Percentiles rank a stretch among this genome's conserved stretches.
These are phyloP conservation scores for Drosophila monieri DNA, from an alignment of 2,888 invertebrate genomes.

Conservation along the genomic window DNA sequence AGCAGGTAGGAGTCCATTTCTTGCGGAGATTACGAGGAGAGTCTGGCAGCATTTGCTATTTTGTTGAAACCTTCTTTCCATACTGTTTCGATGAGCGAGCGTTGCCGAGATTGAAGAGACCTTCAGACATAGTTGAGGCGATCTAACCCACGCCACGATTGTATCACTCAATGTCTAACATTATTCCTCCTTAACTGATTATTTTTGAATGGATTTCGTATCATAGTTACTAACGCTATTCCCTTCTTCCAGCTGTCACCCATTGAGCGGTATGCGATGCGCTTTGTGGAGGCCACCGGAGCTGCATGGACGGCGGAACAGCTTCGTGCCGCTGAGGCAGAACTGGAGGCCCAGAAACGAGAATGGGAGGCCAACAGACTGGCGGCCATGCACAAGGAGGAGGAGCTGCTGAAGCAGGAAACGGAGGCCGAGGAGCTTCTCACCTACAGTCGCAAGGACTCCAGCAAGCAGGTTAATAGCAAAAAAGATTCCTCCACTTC, in stretches of 20 bases:
- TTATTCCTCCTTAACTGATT: background rate
- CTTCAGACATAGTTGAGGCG: slow-evolving; percentile 84
- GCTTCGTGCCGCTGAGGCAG: slow-evolving; percentile 93
- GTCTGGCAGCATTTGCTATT: slow-evolving; percentile 43
- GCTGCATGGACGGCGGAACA: slow-evolving; percentile 93
- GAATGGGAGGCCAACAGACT: slow-evolving; percentile 94
- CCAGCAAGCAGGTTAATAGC: slow-evolving; percentile 93
- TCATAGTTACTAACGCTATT: background rate
- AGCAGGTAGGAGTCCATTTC: slow-evolving; percentile 86
- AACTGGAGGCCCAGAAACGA: slow-evolving; percentile 92
- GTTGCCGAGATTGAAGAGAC: slow-evolving; percentile 69
- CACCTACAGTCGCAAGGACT: slow-evolving; percentile 91
- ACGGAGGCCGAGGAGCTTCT: slow-evolving; percentile 87
- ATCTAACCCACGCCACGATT: slow-evolving; percentile 73
- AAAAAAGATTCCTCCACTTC: slow-evolving; percentile 63
- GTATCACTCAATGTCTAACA: slow-evolving; percentile 84
- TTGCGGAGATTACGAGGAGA: background rate
- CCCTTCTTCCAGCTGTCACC: slow-evolving; percentile 89
- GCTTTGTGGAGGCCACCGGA: slow-evolving; percentile 93
- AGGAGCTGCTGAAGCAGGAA: slow-evolving; percentile 86
- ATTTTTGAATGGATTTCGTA: background rate
- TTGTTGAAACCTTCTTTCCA: slow-evolving; percentile 7
- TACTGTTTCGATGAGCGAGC: slow-evolving; percentile 41
- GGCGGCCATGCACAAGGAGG: slow-evolving; percentile 88
- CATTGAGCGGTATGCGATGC: slow-evolving; percentile 97